Percentiles rank a stretch among this genome's conserved stretches.
Evolutionary conservation across 2,797 vertebrate genomes (phyloP).

Genomic region (Myotis pilosus): DNA sequence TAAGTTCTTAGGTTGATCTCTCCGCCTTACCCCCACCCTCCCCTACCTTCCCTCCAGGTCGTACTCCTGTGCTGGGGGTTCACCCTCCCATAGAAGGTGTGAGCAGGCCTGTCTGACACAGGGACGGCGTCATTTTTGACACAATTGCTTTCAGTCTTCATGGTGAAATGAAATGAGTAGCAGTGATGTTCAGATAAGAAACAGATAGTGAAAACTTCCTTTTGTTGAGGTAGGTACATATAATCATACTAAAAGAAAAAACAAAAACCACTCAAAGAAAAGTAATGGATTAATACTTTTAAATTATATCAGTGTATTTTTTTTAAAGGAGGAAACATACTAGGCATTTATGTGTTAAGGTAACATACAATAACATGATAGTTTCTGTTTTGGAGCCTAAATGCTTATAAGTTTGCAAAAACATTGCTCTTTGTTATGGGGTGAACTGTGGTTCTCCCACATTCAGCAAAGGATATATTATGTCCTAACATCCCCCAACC

Average conservation of each 20-base stretch:
- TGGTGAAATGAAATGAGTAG: background rate
- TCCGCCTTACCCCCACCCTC: too few species aligned
- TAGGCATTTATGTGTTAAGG: background rate
- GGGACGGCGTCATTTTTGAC: background rate
- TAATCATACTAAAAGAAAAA: too few species aligned
- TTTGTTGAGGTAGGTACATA: background rate
- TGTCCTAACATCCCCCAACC: background rate
- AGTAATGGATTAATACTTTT: background rate
- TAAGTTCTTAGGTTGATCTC: too few species aligned
- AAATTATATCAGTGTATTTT: background rate
- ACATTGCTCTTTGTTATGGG: background rate
- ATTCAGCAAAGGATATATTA: background rate
- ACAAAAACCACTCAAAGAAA: background rate
- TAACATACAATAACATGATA: background rate
- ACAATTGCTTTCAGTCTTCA: background rate
- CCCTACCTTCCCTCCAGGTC: too few species aligned
- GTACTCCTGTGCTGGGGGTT: fast-evolving
- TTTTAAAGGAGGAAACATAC: background rate
- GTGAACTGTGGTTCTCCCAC: background rate
- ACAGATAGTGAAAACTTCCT: background rate
- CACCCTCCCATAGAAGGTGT: fast-evolving
- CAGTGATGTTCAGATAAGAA: background rate
- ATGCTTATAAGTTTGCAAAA: background rate
- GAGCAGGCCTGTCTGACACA: background rate
- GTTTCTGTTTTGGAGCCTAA: background rate